Evolutionary conservation across 2,888 invertebrate species (phyloP).

Genomic region (Mythimna impura): DNA sequence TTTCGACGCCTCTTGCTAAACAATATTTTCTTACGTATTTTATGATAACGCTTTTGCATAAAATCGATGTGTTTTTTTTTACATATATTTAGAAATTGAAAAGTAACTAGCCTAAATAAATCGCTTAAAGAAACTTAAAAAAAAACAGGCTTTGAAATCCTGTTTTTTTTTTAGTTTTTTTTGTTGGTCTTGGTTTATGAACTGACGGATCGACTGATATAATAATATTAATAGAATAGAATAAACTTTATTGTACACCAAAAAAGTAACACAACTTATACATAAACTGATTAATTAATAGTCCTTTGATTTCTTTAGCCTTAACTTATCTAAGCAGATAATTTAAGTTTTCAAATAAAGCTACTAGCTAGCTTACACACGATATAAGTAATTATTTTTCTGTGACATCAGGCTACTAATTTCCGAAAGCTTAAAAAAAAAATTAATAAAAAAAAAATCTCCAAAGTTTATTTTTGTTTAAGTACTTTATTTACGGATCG

Average conservation of each 20-base stretch:
- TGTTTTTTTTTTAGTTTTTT: too few species aligned
- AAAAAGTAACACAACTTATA: too few species aligned
- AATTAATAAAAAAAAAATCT: background rate
- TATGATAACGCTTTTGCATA: background rate
- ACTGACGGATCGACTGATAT: background rate
- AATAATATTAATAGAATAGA: too few species aligned
- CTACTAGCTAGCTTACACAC: background rate
- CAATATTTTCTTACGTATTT: constrained; percentile 21
- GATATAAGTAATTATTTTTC: background rate
- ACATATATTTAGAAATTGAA: background rate
- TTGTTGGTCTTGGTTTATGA: background rate
- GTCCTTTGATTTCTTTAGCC: too few species aligned
- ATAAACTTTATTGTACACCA: too few species aligned
- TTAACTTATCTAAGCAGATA: background rate
- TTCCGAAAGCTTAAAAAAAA: background rate
- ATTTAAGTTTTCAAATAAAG: background rate
- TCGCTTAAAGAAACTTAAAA: too few species aligned
- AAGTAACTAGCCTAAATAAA: background rate
- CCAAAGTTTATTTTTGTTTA: background rate
- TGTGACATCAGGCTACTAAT: background rate
- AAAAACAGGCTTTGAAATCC: too few species aligned
- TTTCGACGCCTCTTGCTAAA: constrained; percentile 24
- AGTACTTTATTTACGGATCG: constrained; percentile 5
- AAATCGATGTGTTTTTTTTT: background rate
- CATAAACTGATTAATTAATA: too few species aligned